Conservation (phyloP, 2,113 vertebrate genomes). For the Eclectus roratus region DNA sequence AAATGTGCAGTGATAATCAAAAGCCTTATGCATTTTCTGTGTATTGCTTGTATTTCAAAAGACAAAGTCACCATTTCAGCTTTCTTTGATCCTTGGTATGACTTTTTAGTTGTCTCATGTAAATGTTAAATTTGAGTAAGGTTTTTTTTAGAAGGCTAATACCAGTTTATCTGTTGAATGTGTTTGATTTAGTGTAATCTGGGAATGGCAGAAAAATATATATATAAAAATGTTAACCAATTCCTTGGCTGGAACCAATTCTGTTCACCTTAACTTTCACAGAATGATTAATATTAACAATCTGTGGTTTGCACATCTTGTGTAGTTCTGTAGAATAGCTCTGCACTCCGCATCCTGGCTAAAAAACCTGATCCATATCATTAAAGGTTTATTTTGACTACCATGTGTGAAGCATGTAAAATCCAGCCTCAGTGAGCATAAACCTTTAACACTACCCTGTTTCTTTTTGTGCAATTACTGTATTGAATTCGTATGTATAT, state of each 20-base stretch:
- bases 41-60: slow-evolving; percentile 69
- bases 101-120: slow-evolving; percentile 63
- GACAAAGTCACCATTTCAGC: slow-evolving; percentile 61
- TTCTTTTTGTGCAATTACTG: slow-evolving; percentile 74
- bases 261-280: slow-evolving; percentile 57
- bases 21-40: slow-evolving; percentile 78
- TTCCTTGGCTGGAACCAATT: slow-evolving; percentile 60
- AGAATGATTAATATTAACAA: slow-evolving; percentile 35
- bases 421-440: slow-evolving; percentile 48
- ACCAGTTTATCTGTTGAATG: slow-evolving; percentile 46
- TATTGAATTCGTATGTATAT: slow-evolving; percentile 74
- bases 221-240: slow-evolving; percentile 34
- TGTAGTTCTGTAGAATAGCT: slow-evolving; percentile 55
- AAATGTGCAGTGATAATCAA: slow-evolving; percentile 76
- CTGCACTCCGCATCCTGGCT: slow-evolving; percentile 33
- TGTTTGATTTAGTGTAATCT: slow-evolving; percentile 63
- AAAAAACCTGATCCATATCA: not conserved
- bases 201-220: slow-evolving; percentile 53
- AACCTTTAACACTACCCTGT: slow-evolving; percentile 58
- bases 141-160: slow-evolving; percentile 30
- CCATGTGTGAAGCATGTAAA: slow-evolving; percentile 66
- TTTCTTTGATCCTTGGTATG: slow-evolving; percentile 54
- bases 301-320: slow-evolving; percentile 67
- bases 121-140: slow-evolving; percentile 59
- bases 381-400: slow-evolving; percentile 44